These are phyloP conservation scores for Sesia bembeciformis DNA, from an alignment of 2,888 invertebrate species.

Conservation along the genomic window DNA sequence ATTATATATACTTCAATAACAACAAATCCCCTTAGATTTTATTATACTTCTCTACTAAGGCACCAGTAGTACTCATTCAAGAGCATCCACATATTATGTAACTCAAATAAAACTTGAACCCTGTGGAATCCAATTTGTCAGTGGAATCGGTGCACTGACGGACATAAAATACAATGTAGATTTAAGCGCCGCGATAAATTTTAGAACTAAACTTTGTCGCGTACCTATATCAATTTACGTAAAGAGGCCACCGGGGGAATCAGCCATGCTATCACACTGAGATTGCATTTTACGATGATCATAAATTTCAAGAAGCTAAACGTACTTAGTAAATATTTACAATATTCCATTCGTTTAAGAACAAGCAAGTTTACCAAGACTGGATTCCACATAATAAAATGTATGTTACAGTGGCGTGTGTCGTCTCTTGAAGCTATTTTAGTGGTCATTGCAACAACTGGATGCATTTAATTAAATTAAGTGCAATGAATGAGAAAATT, in stretches of 20 bases:
- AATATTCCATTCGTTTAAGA: slow-evolving; percentile 2
- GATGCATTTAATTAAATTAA: too few relatives aligned
- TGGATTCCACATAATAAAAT: neutral
- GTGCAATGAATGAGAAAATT: too few relatives aligned
- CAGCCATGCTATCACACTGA: slow-evolving; percentile 9
- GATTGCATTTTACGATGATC: slow-evolving; percentile 20
- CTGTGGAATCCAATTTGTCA: neutral
- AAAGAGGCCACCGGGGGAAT: slow-evolving; percentile 24
- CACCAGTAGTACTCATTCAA: too few relatives aligned
- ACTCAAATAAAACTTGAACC: neutral
- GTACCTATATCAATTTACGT: slow-evolving; percentile 29
- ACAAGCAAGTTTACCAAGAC: slow-evolving; percentile 1
- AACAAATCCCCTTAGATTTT: too few relatives aligned
- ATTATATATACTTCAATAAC: too few relatives aligned
- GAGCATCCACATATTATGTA: too few relatives aligned
- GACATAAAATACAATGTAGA: slow-evolving; percentile 11
- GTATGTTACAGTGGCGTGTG: neutral
- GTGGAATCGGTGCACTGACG: neutral
- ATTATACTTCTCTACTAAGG: too few relatives aligned
- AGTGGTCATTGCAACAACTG: too few relatives aligned
- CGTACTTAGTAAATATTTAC: slow-evolving; percentile 19
- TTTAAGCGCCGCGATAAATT: slow-evolving; percentile 27
- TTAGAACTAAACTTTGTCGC: slow-evolving; percentile 16
- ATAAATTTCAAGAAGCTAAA: slow-evolving; percentile 23
- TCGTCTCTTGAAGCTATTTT: too few relatives aligned